Evolutionary conservation across 1,140 invertebrate genomes (phyloP).

Genomic region (Drosophila ironensis): DNA sequence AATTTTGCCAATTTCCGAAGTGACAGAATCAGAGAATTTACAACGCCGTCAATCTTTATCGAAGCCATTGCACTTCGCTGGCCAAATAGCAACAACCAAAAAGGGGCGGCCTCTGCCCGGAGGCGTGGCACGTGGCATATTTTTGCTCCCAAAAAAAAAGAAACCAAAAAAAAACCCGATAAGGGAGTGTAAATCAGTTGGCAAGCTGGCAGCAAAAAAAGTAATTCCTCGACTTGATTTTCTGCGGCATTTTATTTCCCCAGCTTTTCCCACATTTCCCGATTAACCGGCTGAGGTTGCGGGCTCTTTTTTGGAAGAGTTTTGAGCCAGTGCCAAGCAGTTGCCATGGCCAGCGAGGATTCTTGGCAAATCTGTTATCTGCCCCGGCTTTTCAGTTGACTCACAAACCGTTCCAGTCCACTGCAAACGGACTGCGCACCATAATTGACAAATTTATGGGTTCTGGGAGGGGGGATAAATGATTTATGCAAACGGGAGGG

Average conservation of each 20-base stretch:
- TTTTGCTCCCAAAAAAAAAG: conserved; percentile 33
- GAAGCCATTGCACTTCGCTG: conserved; percentile 71
- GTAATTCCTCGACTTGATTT: conserved; percentile 66
- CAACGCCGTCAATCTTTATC: conserved; percentile 80
- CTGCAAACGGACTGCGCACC: conserved; percentile 54
- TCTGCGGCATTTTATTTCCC: conserved; percentile 52
- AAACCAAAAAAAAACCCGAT: conserved; percentile 41
- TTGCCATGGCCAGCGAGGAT: conserved; percentile 4
- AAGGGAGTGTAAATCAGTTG: conserved; percentile 75
- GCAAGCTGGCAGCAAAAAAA: conserved; percentile 34
- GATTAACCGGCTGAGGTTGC: conserved; percentile 64
- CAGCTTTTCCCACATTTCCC: conserved; percentile 43
- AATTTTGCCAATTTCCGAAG: conserved; percentile 80
- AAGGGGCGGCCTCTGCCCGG: not conserved
- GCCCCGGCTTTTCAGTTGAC: conserved; percentile 13
- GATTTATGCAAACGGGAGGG: conserved; percentile 32
- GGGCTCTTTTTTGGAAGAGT: conserved; percentile 22
- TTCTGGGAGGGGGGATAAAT: not conserved
- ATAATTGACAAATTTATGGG: conserved; percentile 58
- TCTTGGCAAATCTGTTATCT: conserved; percentile 72
- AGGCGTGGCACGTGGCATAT: conserved; percentile 52
- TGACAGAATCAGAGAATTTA: conserved; percentile 82
- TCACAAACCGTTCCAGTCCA: conserved; percentile 51
- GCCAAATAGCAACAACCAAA: conserved; percentile 55
- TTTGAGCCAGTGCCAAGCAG: conserved; percentile 58